Base-by-base conservation (phyloP, 37 sponge, comb jelly and placozoan genomes). In the Amphimedon queenslandica region DNA sequence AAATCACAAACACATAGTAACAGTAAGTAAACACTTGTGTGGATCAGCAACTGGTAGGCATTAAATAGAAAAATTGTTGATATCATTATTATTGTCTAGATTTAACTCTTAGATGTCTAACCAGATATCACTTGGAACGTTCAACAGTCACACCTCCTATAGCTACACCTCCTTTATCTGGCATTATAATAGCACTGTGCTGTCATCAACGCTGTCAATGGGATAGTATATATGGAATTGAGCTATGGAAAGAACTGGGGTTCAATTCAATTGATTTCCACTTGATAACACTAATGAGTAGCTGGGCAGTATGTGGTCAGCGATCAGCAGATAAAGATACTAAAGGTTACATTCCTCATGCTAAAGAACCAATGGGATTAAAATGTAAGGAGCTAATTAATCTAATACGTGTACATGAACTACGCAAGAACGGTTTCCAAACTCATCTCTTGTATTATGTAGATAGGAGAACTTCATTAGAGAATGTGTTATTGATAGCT, bases 161-260 rank as follows among this genome's bases (percentile, higher is more conserved):
- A 18, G n/a, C n/a, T n/a, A n/a, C n/a, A n/a, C 61, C 61, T 6
- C 61, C 27, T 25, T 13, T 60, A 6, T n/a, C 28, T n/a, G 93
- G 83, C n/a, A 33, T 82, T 4, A 71, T 85, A 32, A 73, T 95
- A 42, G 96, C 96, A 2, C 72, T 82, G 27, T 95, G 96, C 67
- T 95, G 96, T 64, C 96, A 95, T 53, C 96, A 95, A 55, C 82
- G 85, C 30, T 92, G 93, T 57, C 41, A 71, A 41, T 95, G 96
- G 96, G 28, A 36, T 11, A 68, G 69, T 32, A 69, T 93, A 8
- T 85, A 79, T 38, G 93, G 93, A 18, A 39, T 66, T 27, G 74
- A 79, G 39, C 80, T 82, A 43, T 74, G 87, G 13, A 42, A 55
- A 13, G 41, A 71, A 43, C 75, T 76, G 34, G 90, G 90, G 10